Conservation (phyloP, 2,888 invertebrate species). For the Diachrysia chrysitis region DNA sequence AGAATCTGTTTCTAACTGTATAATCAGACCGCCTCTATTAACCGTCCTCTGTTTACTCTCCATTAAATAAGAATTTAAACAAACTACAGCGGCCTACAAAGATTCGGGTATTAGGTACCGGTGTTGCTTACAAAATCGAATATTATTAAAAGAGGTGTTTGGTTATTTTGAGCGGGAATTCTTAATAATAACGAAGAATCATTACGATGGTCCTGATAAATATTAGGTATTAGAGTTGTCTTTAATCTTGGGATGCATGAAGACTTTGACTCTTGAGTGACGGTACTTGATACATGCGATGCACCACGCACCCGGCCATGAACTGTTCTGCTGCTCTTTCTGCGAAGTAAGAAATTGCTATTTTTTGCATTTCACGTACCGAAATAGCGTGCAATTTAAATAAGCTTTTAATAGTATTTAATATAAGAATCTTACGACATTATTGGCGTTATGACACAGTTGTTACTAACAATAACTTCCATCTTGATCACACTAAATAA, state of each 20-base stretch:
- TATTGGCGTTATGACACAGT: too few species aligned
- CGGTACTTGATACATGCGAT: background rate
- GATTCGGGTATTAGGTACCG: background rate
- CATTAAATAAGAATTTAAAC: slow-evolving; percentile 16
- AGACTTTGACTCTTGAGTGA: too few species aligned
- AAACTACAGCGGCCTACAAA: slow-evolving; percentile 1
- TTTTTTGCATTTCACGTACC: too few species aligned
- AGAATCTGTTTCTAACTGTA: slow-evolving; percentile 7
- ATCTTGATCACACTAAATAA: too few species aligned
- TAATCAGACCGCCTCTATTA: slow-evolving; percentile 9
- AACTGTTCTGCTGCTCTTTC: too few species aligned
- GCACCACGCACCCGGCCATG: too few species aligned
- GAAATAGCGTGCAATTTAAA: too few species aligned
- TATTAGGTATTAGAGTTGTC: background rate
- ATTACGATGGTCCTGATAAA: background rate
- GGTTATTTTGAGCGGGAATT: background rate
- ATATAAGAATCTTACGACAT: too few species aligned
- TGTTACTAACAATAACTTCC: too few species aligned
- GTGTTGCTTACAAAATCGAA: slow-evolving; percentile 1
- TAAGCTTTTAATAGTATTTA: too few species aligned
- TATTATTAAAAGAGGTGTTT: background rate
- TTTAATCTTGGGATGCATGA: background rate
- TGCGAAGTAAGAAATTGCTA: too few species aligned
- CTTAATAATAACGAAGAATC: background rate
- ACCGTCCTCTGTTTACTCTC: slow-evolving; percentile 24